phyloP scores from a whole-genome alignment of 2,888 invertebrate genomes.

The Adelphocoris suturalis region DNA sequence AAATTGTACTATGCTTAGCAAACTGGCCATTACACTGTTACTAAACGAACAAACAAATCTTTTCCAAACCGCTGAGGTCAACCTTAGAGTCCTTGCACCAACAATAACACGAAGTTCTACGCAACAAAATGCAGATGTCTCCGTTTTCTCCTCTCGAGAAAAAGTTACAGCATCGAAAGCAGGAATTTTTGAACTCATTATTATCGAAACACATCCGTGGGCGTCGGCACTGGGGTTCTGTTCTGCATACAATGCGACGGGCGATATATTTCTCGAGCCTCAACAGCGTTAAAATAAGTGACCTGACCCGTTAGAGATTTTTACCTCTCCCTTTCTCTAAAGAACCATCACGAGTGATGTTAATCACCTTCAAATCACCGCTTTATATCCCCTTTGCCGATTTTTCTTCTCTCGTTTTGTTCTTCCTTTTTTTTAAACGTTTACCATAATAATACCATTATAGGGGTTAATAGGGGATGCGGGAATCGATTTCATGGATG shows the following conservation, averaged over 20 bases:
- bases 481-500: slow-evolving; percentile 52
- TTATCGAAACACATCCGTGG: neutral
- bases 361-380: slow-evolving; percentile 34
- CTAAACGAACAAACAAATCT: no score
- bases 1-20: no score
- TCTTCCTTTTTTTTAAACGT: neutral
- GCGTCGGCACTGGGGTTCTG: neutral
- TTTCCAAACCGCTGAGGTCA: no score
- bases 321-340: slow-evolving; percentile 9
- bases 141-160: slow-evolving; percentile 16
- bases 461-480: slow-evolving; percentile 26
- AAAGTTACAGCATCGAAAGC: slow-evolving; percentile 14
- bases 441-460: slow-evolving; percentile 60
- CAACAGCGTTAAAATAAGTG: slow-evolving; percentile 42
- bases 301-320: slow-evolving; percentile 19
- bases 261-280: slow-evolving; percentile 16
- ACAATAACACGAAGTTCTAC: no score
- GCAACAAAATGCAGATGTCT: neutral
- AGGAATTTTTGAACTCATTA: slow-evolving; percentile 31
- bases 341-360: slow-evolving; percentile 36
- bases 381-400: slow-evolving; percentile 30
- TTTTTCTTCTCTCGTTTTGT: neutral
- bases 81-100: no score
- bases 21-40: no score
- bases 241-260: slow-evolving; percentile 39